phyloP scores from a whole-genome alignment of 1,140 invertebrate species.

The Procambarus virginalis region DNA sequence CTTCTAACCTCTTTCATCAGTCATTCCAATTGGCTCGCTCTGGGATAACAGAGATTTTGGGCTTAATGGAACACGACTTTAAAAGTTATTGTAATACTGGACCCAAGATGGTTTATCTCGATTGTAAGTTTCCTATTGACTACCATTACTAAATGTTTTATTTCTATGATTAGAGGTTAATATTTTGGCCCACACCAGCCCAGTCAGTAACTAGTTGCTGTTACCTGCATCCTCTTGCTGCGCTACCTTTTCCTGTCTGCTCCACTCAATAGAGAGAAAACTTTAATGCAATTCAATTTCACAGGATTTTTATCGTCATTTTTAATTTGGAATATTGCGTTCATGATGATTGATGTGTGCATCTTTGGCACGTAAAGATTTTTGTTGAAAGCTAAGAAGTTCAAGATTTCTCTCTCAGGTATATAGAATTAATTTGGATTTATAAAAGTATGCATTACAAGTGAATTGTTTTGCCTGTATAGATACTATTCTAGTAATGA shows the following conservation, averaged over 20 bases:
- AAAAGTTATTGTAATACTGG: too few species aligned
- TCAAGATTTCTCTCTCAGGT: conserved; percentile 11
- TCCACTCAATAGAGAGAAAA: neutral
- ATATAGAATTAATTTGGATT: neutral
- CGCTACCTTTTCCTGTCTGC: neutral
- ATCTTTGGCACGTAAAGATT: neutral
- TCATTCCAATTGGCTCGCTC: neutral
- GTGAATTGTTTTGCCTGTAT: conserved; percentile 40
- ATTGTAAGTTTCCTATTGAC: too few species aligned
- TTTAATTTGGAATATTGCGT: too few species aligned
- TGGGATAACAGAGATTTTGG: neutral
- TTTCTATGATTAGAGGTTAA: neutral
- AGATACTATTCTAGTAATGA: conserved; percentile 35
- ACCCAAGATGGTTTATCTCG: too few species aligned
- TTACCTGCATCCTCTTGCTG: conserved; percentile 9
- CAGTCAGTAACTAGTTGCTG: neutral
- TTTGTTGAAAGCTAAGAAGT: neutral
- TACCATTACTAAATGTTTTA: too few species aligned
- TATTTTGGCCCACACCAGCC: conserved; percentile 5
- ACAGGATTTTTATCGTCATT: too few species aligned
- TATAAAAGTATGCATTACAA: conserved; percentile 25
- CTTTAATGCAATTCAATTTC: neutral
- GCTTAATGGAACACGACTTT: too few species aligned
- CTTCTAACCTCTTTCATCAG: neutral
- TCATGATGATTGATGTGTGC: too few species aligned